These are phyloP conservation scores for Choristoneura fumiferana DNA, from an alignment of 1,140 invertebrate species.

Conservation along the genomic window DNA sequence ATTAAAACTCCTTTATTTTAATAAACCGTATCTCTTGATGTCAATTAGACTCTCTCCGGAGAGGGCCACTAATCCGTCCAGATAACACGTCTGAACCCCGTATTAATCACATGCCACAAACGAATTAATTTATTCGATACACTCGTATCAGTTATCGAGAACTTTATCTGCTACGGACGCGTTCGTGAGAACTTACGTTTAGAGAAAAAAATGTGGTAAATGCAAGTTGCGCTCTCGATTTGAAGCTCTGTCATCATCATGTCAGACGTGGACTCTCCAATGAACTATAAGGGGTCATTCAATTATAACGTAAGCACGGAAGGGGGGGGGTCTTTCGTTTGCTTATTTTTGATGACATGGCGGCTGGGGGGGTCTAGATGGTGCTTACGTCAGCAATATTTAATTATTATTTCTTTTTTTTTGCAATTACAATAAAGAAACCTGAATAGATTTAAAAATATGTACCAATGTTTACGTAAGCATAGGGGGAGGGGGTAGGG, in stretches of 20 bases:
- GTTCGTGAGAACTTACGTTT: constrained; percentile 14
- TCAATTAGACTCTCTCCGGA: constrained; percentile 49
- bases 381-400: no score
- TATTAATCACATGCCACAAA: constrained; percentile 49
- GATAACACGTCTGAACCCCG: constrained; percentile 40
- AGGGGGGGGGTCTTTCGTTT: no score
- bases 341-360: no score
- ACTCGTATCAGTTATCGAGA: constrained; percentile 35
- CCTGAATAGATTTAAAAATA: no score
- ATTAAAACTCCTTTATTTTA: constrained; percentile 53
- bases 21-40: constrained; percentile 48
- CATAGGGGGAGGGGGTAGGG: no score
- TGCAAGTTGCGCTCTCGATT: background rate
- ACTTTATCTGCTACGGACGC: constrained; percentile 5
- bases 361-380: no score
- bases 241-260: background rate
- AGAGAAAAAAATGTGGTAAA: background rate
- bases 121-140: constrained; percentile 55
- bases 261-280: no score
- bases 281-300: no score
- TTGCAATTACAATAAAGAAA: no score
- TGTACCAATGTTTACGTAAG: no score
- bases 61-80: constrained; percentile 41
- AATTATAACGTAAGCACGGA: no score
- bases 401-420: no score